Evolutionary conservation across 2,797 vertebrate species (phyloP).

Genomic region (Microtus obscurus): DNA sequence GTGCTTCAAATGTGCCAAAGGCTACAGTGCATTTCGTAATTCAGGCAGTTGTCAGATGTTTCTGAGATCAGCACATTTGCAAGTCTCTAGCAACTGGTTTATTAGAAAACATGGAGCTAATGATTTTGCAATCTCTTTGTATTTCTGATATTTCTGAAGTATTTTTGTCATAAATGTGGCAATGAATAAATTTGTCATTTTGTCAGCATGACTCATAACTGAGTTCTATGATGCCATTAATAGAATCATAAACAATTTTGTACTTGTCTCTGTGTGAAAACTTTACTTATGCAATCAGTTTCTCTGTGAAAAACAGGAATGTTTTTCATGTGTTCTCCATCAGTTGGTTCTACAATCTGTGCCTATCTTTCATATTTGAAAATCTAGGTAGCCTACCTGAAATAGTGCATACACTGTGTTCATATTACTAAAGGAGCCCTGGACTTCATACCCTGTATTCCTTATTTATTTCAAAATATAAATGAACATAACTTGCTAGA

Average conservation of each 20-base stretch:
- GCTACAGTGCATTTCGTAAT: not conserved
- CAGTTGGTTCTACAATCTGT: not conserved
- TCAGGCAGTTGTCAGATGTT: not conserved
- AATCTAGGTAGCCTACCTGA: not conserved
- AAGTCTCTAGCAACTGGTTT: constrained; percentile 18
- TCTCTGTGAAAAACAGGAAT: not conserved
- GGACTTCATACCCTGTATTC: not conserved
- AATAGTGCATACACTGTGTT: not conserved
- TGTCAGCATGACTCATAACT: constrained; percentile 47
- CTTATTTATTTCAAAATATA: not conserved
- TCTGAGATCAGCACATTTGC: constrained; percentile 45
- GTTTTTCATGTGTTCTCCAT: not conserved
- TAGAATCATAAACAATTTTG: constrained; percentile 49
- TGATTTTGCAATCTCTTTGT: constrained; percentile 33
- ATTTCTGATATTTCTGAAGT: constrained; percentile 56
- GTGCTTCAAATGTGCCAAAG: not conserved
- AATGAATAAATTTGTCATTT: constrained; percentile 59
- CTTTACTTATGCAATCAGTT: constrained; percentile 39
- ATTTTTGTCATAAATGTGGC: constrained; percentile 38
- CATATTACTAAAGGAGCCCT: not conserved
- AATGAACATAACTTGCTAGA: not conserved
- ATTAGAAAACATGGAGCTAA: not conserved
- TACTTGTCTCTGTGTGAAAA: constrained; percentile 26
- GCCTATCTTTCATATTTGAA: not conserved
- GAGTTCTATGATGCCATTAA: constrained; percentile 15